Conservation (phyloP, 2,797 vertebrate species). For the Sarcoramphus papa region DNA sequence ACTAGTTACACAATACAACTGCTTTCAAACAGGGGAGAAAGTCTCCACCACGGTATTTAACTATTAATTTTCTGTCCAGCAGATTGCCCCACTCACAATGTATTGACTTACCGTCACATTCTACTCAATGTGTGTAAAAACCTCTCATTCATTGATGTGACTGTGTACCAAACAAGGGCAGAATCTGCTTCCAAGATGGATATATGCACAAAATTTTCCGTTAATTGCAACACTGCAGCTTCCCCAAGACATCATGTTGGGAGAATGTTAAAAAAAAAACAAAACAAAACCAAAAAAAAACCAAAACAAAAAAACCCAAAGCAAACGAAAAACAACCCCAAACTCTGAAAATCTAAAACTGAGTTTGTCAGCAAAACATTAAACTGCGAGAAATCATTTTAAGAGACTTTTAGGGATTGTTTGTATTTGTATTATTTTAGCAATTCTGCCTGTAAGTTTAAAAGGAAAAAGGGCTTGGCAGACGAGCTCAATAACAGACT, state of each 20-base stretch:
- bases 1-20: background rate
- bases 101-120: background rate
- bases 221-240: background rate
- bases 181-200: background rate
- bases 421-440: constrained; percentile 57
- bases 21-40: background rate
- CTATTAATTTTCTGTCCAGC: background rate
- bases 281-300: background rate
- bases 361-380: constrained; percentile 12
- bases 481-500: constrained; percentile 44
- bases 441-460: constrained; percentile 46
- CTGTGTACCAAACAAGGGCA: background rate
- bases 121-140: background rate
- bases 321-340: background rate
- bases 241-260: background rate
- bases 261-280: background rate
- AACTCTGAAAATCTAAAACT: background rate
- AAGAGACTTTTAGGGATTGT: constrained; percentile 2
- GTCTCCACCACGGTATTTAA: background rate
- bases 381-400: background rate
- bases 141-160: background rate
- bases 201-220: background rate
- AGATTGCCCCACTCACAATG: background rate
- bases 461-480: constrained; percentile 63
- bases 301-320: background rate